Conservation (phyloP, 1,140 invertebrate species). For the Zaprionus lachaisei region DNA sequence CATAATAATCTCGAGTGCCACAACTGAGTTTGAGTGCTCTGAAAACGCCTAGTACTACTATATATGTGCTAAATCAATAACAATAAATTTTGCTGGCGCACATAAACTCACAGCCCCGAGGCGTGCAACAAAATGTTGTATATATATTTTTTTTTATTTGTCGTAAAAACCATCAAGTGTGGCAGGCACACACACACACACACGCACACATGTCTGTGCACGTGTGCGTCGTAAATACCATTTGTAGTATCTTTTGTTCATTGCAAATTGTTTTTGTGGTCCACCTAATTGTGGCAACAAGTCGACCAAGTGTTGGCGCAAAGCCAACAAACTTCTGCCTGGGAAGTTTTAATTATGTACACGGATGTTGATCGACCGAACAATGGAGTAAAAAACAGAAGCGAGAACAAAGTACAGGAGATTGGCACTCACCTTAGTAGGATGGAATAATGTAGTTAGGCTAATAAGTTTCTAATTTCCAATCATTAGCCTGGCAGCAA, state of each 20-base stretch:
- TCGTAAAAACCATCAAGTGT: slow-evolving; percentile 20
- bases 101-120: slow-evolving; percentile 53
- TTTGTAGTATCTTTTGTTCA: slow-evolving; percentile 17
- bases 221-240: slow-evolving; percentile 66
- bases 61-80: slow-evolving; percentile 63
- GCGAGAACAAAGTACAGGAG: background rate
- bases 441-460: background rate
- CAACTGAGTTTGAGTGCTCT: slow-evolving; percentile 8
- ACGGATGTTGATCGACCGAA: slow-evolving; percentile 17
- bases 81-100: slow-evolving; percentile 64
- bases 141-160: slow-evolving; percentile 28
- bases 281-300: slow-evolving; percentile 36
- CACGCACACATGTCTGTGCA: background rate
- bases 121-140: slow-evolving; percentile 36
- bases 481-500: background rate
- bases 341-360: slow-evolving; percentile 15
- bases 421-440: slow-evolving; percentile 2
- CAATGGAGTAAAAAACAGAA: background rate
- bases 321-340: slow-evolving; percentile 11
- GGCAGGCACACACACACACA: background rate
- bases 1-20: slow-evolving; percentile 39
- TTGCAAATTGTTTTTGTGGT: slow-evolving; percentile 40
- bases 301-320: slow-evolving; percentile 39
- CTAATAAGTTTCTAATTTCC: background rate
- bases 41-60: slow-evolving; percentile 22